Base-by-base conservation (phyloP, 2,113 vertebrate genomes). In the Microtus oregoni region DNA sequence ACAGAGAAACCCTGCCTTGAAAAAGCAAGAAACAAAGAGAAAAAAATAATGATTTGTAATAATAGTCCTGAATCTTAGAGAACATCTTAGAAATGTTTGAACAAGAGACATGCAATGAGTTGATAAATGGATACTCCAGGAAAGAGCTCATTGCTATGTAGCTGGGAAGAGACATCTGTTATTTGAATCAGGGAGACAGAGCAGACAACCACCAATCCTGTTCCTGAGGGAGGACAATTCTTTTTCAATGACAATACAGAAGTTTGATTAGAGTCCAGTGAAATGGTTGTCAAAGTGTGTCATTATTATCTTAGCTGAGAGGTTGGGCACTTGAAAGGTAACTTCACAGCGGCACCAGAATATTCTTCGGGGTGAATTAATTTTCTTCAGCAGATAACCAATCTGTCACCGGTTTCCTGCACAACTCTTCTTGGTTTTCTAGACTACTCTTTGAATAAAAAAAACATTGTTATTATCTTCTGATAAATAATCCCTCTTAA, bases 401-500 rank as follows among this genome's bases (percentile, higher is more conserved):
- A 10, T 92, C 76, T 92, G 52, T 92, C 86, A 79, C 55, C 38
- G 13, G 15, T 52, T 91, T 94, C 72, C 58, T 50, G 72, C 10
- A 30, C 35, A 76, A 24, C 44, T 35, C 35, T 44, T 17, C 11
- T 72, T 83, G 92, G 41, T 61, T 92, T 92, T 88, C 93, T 61
- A 76, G 65, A 70, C 20, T 58, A 87, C 73, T 24, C 50, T 81
- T 73, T 38, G n/a, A 38, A n/a, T n/a, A 50, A 50, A 52, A 52
- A 38, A 38, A 73, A 73, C n/a, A 38, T 22, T 73, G 19, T 6
- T 93, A 94, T 95, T 89, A 72, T 61, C 81, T 50, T 44, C 89
- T 89, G 76, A 94, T 89, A 93, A 96, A 94, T 92, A 93, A 97
- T 90, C 90, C 79, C 92, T 92, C 94, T 76, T 70, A 92, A 67